Evolutionary conservation across 2,888 invertebrate species (phyloP).

Genomic region (Boloria selene): DNA sequence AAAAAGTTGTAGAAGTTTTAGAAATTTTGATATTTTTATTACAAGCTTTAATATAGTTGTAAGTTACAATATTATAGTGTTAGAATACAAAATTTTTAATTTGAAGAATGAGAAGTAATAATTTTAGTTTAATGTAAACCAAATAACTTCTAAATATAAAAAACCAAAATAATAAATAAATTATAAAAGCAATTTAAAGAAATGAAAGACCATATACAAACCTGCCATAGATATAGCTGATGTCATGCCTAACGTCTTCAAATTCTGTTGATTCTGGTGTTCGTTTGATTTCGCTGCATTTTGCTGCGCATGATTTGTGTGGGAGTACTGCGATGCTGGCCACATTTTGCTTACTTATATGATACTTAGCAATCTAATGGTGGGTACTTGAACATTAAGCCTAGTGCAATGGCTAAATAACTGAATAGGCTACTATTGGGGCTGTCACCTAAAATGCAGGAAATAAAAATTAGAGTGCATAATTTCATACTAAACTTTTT

Average conservation of each 20-base stretch:
- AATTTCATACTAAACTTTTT: too few relatives aligned
- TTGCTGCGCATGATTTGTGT: constrained; percentile 62
- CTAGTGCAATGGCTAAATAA: constrained; percentile 39
- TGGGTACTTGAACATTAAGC: constrained; percentile 49
- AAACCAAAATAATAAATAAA: too few relatives aligned
- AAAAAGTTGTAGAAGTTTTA: too few relatives aligned
- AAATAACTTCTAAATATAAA: too few relatives aligned
- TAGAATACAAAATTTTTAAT: too few relatives aligned
- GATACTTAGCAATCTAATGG: constrained; percentile 43
- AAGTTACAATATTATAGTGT: too few relatives aligned
- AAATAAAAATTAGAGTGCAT: background rate
- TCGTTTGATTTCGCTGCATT: constrained; percentile 62
- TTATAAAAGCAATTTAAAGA: background rate
- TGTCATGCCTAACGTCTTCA: constrained; percentile 93
- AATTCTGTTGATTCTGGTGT: constrained; percentile 80
- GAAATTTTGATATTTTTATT: too few relatives aligned
- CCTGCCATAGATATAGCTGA: constrained; percentile 95
- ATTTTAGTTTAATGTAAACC: too few relatives aligned
- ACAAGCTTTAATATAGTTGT: too few relatives aligned
- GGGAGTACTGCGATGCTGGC: constrained; percentile 78
- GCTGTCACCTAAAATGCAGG: constrained; percentile 12
- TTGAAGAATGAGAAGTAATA: too few relatives aligned
- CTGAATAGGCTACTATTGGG: constrained; percentile 46
- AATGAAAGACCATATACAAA: constrained; percentile 56
- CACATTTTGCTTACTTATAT: constrained; percentile 69